phyloP scores from a whole-genome alignment of 1,140 invertebrate species.

The Telenomus remus region DNA sequence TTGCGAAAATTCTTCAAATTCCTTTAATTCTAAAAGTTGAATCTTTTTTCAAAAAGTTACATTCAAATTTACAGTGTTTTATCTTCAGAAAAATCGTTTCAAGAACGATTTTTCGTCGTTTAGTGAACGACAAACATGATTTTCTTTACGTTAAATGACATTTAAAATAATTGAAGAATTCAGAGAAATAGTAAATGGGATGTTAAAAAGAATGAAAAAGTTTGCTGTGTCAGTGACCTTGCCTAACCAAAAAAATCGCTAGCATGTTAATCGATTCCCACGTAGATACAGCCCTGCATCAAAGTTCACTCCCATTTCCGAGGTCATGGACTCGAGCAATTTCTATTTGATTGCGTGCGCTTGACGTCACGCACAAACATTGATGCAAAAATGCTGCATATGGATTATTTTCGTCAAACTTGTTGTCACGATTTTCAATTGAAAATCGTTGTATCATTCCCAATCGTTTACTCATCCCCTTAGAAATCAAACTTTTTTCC shows the following conservation, averaged over 20 bases:
- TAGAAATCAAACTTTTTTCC: background rate
- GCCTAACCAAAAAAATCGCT: slow-evolving; percentile 13
- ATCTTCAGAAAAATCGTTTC: too few species aligned
- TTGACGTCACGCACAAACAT: slow-evolving; percentile 21
- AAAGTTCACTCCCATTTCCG: slow-evolving; percentile 38
- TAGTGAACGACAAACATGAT: too few species aligned
- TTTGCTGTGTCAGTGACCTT: slow-evolving; percentile 18
- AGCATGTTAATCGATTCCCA: background rate
- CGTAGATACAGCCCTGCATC: slow-evolving; percentile 24
- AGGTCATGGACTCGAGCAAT: slow-evolving; percentile 41
- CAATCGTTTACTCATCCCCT: background rate
- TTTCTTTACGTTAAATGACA: too few species aligned
- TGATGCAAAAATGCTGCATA: slow-evolving; percentile 1
- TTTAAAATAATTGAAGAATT: too few species aligned
- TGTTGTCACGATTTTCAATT: background rate
- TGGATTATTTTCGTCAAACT: slow-evolving; percentile 11
- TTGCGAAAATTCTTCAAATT: too few species aligned
- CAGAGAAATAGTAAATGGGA: too few species aligned
- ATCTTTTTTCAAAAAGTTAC: too few species aligned
- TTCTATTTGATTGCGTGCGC: slow-evolving; percentile 15
- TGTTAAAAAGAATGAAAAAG: too few species aligned
- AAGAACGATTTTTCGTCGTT: too few species aligned
- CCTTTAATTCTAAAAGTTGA: too few species aligned
- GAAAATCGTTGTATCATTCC: background rate
- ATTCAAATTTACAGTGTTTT: too few species aligned